These are phyloP conservation scores for Ladona fulva DNA, from an alignment of 1,140 invertebrate genomes.

Conservation along the genomic window DNA sequence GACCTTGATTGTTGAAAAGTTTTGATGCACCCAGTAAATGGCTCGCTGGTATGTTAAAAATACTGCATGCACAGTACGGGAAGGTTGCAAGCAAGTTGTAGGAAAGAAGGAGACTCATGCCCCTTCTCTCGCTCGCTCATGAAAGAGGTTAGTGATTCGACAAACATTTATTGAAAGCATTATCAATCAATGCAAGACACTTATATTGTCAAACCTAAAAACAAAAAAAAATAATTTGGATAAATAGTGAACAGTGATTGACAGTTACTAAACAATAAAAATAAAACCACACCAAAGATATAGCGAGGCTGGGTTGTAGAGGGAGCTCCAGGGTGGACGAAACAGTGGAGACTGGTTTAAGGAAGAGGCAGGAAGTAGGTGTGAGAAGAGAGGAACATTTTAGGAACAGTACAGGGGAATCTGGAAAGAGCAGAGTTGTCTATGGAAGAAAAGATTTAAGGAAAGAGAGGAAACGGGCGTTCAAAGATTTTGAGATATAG, in stretches of 20 bases:
- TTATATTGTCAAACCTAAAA: slow-evolving; percentile 13
- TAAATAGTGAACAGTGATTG: slow-evolving; percentile 13
- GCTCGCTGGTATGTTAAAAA: no score
- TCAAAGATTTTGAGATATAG: not conserved
- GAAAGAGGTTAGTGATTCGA: slow-evolving; percentile 4
- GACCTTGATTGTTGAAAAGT: no score
- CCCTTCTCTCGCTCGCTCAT: no score
- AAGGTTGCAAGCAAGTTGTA: no score
- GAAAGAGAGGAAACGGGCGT: not conserved
- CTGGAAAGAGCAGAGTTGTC: not conserved
- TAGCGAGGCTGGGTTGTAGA: not conserved
- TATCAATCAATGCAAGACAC: slow-evolving; percentile 15
- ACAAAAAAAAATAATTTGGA: slow-evolving; percentile 15
- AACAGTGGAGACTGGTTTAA: not conserved
- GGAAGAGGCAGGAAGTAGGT: not conserved
- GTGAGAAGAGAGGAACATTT: not conserved
- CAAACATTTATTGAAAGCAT: not conserved
- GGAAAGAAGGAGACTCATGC: no score
- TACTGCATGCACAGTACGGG: no score
- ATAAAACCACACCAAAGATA: slow-evolving; percentile 2
- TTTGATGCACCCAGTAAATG: no score
- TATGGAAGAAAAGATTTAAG: not conserved
- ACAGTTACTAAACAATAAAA: not conserved
- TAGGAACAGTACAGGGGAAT: not conserved
- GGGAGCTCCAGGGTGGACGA: not conserved